Evolutionary conservation across 1,140 invertebrate species (phyloP), one percentile per base, ranked within the genome.

Genomic region (Plutomurus gul): DNA sequence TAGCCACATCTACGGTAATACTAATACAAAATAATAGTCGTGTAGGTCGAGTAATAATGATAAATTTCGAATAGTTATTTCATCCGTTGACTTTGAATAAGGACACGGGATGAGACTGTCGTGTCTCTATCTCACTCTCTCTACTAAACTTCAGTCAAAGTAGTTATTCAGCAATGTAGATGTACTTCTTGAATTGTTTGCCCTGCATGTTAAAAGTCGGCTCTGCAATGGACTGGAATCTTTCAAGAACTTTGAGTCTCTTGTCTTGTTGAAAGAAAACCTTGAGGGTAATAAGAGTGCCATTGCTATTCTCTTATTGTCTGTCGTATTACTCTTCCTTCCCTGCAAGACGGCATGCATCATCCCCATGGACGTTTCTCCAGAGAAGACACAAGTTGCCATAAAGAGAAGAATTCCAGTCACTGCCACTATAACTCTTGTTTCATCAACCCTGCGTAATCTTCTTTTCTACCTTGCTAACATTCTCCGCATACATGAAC

Each of bases 221-320:
- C 39, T 72, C 2, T 8, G 0, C 30, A 10, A 43, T n/a, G 40
- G 40, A 3, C 4, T 30, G 10, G 40, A 71, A 72, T 40, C 25
- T 46, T 72, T 46, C 36, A 8, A 40, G 8, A 72, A 22, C 18
- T 40, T 20, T 20, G 18, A 39, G 20, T 72, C 39, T 72, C 36
- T 16, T 40, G 13, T 43, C 65, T 71, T 37, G 33, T 46, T 70
- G 36, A 78, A 72, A 56, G 51, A 78, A 78, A 78, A 37, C 65
- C 77, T 79, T 74, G 47, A 75, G 77, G 77, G 77, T 79, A 79
- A 79, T 79, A 37, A 79, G 46, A 79, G 77, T 27, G 47, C 72
- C 77, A 79, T 79, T 79, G 77, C 77, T 46, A 75, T 79, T 40
- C 77, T 65, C 33, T 75, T 60, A 79, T 75, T 79, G 77, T 79